Evolutionary conservation across 2,113 vertebrate genomes (phyloP), one percentile per base, ranked within the genome.

Genomic region (Microcebus lehilahytsara): DNA sequence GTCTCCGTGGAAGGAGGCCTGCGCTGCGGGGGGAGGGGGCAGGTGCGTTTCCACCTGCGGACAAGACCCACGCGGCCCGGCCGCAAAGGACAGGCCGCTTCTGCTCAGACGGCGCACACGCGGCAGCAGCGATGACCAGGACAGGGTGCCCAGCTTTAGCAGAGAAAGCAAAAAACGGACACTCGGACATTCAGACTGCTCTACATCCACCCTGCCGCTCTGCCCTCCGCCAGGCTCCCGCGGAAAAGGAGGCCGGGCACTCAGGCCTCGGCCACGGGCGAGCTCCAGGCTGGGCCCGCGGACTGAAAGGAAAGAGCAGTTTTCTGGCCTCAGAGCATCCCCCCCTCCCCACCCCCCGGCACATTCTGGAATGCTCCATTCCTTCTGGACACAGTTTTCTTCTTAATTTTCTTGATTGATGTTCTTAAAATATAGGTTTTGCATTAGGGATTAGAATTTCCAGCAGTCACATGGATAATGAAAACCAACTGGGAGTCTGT

Each of bases 401-500:
- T 89, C 56, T 74, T 58, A 32, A 37, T 69, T 51, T 60, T 85
- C 72, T 49, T 62, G 51, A 78, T 32, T 40, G 66, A 77, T 25
- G 62, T 64, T 66, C 69, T 96, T 91, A 67, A 95, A 96, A 81
- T 74, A 60, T 66, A 93, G 79, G 80, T 40, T 91, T 91, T 80
- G 56, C 91, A 30, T 95, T 77, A 86, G 85, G 85, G 81, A 66
- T 86, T 40, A 89, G 74, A 80, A 67, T 88, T 89, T 53, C 85
- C 84, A 81, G 92, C 79, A 60, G 75, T 89, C 94, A 77, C 58
- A n/a, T 7, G 53, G 75, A 46, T 92, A 93, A 96, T 81, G 89
- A 93, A 89, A 96, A 85, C 78, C 97, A 96, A 92, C 85, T 71
- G 96, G 93, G 37, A 75, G 51, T 94, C 94, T 97, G 86, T 95